Conservation (phyloP, 2,888 invertebrate genomes). For the Dryobota labecula region DNA sequence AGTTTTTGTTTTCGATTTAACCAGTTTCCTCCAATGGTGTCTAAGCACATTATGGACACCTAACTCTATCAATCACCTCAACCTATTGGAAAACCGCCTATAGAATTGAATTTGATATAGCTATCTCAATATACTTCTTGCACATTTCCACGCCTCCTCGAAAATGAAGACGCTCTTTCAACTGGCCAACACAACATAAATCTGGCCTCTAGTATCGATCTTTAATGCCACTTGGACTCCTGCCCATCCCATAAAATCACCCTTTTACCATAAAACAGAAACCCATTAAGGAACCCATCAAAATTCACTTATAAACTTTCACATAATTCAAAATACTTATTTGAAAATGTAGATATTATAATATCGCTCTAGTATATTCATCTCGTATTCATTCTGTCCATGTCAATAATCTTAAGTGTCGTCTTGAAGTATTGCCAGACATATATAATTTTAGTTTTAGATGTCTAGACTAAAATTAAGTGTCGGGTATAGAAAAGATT, state of each 20-base stretch:
- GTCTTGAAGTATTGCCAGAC: slow-evolving; percentile 65
- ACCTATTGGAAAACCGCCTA: background rate
- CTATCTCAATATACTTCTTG: background rate
- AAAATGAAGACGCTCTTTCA: slow-evolving; percentile 34
- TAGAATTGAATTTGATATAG: slow-evolving; percentile 4
- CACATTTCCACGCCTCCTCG: slow-evolving; percentile 21
- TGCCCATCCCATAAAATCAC: slow-evolving; percentile 62
- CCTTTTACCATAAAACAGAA: slow-evolving; percentile 67
- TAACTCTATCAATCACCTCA: background rate
- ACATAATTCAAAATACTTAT: slow-evolving; percentile 64
- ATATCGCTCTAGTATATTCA: slow-evolving; percentile 36
- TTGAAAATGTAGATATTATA: slow-evolving; percentile 53
- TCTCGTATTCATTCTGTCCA: slow-evolving; percentile 33
- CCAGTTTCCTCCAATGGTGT: background rate
- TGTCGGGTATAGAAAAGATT: slow-evolving; percentile 48
- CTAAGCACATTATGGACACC: background rate
- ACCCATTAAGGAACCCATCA: slow-evolving; percentile 63
- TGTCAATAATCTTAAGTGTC: slow-evolving; percentile 65
- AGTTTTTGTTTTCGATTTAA: slow-evolving; percentile 3
- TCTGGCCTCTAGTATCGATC: slow-evolving; percentile 57
- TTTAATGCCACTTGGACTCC: slow-evolving; percentile 61
- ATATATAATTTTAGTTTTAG: slow-evolving; percentile 59
- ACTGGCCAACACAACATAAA: slow-evolving; percentile 55
- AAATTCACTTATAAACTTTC: slow-evolving; percentile 68
- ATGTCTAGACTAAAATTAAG: slow-evolving; percentile 66